Percentiles rank a stretch among this genome's conserved stretches.
Conservation (phyloP, 2,888 invertebrate genomes). For the Xestia sexstrigata region DNA sequence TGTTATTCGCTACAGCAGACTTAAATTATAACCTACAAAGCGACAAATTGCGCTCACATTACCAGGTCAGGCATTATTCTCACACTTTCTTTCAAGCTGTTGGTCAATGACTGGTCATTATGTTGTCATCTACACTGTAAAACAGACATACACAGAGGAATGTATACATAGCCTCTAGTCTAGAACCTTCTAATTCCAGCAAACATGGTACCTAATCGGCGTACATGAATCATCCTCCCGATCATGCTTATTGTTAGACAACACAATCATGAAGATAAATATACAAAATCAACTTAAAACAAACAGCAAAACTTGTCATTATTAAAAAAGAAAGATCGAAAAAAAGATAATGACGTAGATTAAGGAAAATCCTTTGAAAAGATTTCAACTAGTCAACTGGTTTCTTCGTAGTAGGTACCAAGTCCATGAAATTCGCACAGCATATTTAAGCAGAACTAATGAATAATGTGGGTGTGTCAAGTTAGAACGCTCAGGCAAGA, state of each 20-base stretch:
- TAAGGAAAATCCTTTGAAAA: slow-evolving; percentile 23
- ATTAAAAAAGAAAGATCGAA: background rate
- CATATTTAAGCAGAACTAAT: slow-evolving; percentile 27
- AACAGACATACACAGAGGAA: background rate
- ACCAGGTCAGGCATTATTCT: slow-evolving; percentile 1
- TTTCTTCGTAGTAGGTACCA: slow-evolving; percentile 1
- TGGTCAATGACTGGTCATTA: background rate
- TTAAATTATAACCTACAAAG: slow-evolving; percentile 29
- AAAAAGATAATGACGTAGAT: background rate
- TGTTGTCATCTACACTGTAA: background rate
- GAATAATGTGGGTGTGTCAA: slow-evolving; percentile 27
- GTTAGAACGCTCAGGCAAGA: slow-evolving; percentile 22
- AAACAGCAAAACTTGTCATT: background rate
- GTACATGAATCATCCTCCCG: slow-evolving; percentile 9
- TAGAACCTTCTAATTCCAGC: slow-evolving; percentile 1
- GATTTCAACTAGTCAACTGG: background rate
- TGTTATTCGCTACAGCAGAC: slow-evolving; percentile 44
- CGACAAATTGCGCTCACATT: background rate
- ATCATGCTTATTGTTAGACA: background rate
- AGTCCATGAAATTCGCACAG: slow-evolving; percentile 41
- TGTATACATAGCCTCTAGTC: slow-evolving; percentile 1
- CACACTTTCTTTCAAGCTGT: slow-evolving; percentile 12
- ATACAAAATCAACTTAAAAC: background rate
- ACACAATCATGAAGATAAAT: background rate
- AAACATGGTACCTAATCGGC: background rate